Evolutionary conservation across 2,113 vertebrate genomes (phyloP).

Genomic region (Phylloscopus whistleri): DNA sequence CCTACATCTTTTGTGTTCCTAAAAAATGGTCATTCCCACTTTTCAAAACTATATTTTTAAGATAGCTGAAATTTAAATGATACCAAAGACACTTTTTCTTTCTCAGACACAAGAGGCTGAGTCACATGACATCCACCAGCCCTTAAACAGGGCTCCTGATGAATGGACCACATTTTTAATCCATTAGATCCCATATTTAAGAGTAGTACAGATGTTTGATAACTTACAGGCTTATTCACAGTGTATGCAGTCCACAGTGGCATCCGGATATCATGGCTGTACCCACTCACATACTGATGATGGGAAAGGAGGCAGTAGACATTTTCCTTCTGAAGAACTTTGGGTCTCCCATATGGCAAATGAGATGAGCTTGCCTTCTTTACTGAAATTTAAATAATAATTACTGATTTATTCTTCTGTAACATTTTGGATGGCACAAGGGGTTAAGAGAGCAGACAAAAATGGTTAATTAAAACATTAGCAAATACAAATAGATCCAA

Average conservation of each 20-base stretch:
- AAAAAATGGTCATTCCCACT: background rate
- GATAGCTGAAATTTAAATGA: background rate
- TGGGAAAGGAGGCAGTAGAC: constrained; percentile 85
- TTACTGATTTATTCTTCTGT: background rate
- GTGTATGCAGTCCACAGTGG: constrained; percentile 92
- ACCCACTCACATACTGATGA: constrained; percentile 82
- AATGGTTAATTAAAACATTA: background rate
- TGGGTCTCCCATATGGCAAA: constrained; percentile 82
- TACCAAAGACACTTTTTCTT: background rate
- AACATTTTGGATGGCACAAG: background rate
- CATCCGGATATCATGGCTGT: constrained; percentile 74
- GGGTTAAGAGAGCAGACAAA: background rate
- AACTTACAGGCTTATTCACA: constrained; percentile 77
- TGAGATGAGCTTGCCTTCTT: constrained; percentile 14
- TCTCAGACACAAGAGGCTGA: background rate
- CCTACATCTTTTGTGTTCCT: background rate
- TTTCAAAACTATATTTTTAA: background rate
- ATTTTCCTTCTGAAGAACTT: constrained; percentile 67
- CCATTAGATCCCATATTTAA: background rate
- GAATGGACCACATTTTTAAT: background rate
- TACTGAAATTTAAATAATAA: constrained; percentile 62
- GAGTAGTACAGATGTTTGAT: background rate
- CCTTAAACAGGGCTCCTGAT: background rate
- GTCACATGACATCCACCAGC: background rate
- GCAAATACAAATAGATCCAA: background rate